Evolutionary conservation across 2,888 invertebrate species (phyloP), one percentile per base, ranked within the genome.

Genomic region (Thereva nobilitata): DNA sequence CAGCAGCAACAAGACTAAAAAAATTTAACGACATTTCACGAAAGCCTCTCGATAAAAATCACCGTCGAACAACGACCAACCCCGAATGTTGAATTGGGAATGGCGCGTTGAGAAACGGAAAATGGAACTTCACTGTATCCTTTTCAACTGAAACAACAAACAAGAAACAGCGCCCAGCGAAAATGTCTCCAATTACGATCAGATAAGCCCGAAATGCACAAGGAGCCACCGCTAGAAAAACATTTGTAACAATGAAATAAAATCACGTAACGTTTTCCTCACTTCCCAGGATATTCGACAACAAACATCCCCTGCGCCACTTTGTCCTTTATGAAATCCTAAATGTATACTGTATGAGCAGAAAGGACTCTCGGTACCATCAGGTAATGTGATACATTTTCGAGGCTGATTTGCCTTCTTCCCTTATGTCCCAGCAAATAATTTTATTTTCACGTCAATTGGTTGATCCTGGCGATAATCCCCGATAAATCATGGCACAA

Each of bases 391-490:
- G 64, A 64, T 64, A 64, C 64, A 64, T 64, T 64, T 64, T 44
- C 44, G 45, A 23, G 37, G 37, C 54, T 53, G 23, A 53, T 55
- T 37, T 55, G 44, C 23, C 8, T 10, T 64, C 44, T 64, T 12
- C 47, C 9, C 59, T 50, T n/a, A 6, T 50, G 40, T 50, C 50
- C 50, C 23, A 7, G 34, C 40, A 47, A 64, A 47, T 64, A 56
- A 56, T 65, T 65, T 65, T 65, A 65, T 65, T 65, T 65, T 65
- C 49, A 65, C 56, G 56, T 65, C 65, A 65, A 56, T 56, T 65
- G 49, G 65, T 65, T 56, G 65, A 65, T 56, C 55, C 54, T 65
- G 35, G 38, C 41, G 65, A 65, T 65, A 65, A 65, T 65, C 65
- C 47, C 35, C 23, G 55, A 65, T 65, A 65, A 65, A 65, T 65